Evolutionary conservation across 64 coral and sea anemone species (phyloP).

Genomic region (Cladopsammia gracilis): DNA sequence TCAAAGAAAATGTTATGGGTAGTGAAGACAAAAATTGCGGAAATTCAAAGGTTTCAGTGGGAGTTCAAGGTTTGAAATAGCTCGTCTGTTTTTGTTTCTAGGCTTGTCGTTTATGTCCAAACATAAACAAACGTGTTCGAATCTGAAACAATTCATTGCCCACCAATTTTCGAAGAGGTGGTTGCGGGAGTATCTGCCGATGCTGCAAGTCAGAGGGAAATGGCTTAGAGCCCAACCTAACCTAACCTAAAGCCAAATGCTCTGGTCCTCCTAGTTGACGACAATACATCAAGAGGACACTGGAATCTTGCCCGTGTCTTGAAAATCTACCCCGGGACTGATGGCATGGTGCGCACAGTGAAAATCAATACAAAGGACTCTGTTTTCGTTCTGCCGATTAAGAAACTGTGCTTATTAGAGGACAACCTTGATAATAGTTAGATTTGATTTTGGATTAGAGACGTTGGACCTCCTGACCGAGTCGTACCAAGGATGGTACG

Average conservation of each 20-base stretch:
- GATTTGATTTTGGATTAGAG: too few relatives aligned
- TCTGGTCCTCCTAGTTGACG: not conserved
- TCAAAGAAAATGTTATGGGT: too few relatives aligned
- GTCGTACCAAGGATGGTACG: too few relatives aligned
- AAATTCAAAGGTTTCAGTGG: too few relatives aligned
- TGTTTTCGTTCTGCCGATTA: not conserved
- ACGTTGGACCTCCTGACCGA: too few relatives aligned
- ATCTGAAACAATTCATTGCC: not conserved
- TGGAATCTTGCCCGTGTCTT: not conserved
- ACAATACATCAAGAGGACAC: not conserved
- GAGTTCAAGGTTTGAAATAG: too few relatives aligned
- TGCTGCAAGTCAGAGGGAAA: not conserved
- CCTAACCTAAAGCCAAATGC: not conserved
- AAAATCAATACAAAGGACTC: not conserved
- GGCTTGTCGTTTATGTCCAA: too few relatives aligned
- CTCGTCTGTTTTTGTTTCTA: too few relatives aligned
- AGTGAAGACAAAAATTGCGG: too few relatives aligned
- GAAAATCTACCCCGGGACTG: not conserved
- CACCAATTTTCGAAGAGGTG: constrained; percentile 49
- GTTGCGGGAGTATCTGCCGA: constrained; percentile 26
- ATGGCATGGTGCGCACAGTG: not conserved
- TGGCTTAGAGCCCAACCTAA: not conserved
- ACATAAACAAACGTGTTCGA: too few relatives aligned
- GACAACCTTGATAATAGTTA: too few relatives aligned
- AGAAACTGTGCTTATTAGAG: constrained; percentile 2